These are phyloP conservation scores for Drosophila nigritarsus DNA, from an alignment of 2,888 invertebrate species.

Conservation along the genomic window DNA sequence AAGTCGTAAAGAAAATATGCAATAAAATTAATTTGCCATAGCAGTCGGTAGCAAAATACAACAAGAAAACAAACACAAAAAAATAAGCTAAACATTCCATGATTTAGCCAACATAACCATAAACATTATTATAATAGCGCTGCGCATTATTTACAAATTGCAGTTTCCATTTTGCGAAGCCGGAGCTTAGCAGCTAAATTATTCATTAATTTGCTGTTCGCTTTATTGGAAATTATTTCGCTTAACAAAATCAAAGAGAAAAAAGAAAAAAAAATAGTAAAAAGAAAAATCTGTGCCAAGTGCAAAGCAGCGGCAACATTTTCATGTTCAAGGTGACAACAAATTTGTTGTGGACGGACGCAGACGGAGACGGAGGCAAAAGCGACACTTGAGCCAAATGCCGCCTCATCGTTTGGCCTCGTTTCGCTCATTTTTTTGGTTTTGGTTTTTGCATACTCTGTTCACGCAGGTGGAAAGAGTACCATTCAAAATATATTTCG, in stretches of 20 bases:
- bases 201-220: constrained; percentile 22
- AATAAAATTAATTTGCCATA: constrained; percentile 75
- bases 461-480: not conserved
- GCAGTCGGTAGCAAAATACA: constrained; percentile 19
- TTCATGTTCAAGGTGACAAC: constrained; percentile 82
- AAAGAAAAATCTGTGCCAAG: constrained; percentile 77
- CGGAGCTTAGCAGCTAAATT: constrained; percentile 8
- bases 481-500: constrained; percentile 2
- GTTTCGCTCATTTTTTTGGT: constrained; percentile 39
- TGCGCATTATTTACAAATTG: constrained; percentile 45
- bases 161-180: constrained; percentile 30
- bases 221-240: constrained; percentile 55
- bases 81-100: constrained; percentile 15
- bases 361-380: not conserved
- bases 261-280: not conserved
- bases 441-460: not conserved
- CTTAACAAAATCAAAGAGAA: not conserved
- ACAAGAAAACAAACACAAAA: not conserved
- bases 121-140: constrained; percentile 38
- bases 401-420: constrained; percentile 66
- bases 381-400: constrained; percentile 68
- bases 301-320: constrained; percentile 67
- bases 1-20: constrained; percentile 64
- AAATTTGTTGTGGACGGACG: constrained; percentile 21
- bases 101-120: constrained; percentile 44